Evolutionary conservation across 2,888 invertebrate species (phyloP).

Genomic region (Rhodophaea formosa): DNA sequence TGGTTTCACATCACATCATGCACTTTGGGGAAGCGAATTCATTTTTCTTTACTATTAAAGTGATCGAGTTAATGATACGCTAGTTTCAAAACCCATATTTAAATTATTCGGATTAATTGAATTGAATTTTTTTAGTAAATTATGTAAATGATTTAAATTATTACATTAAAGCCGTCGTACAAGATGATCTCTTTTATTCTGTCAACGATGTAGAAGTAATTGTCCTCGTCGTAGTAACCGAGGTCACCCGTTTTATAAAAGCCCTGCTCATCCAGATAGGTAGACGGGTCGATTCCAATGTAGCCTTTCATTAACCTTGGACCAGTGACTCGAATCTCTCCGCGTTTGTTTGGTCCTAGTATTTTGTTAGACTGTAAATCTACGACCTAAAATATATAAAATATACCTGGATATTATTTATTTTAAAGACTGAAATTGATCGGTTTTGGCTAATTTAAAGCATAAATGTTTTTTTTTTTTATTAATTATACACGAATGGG

Average conservation of each 20-base stretch:
- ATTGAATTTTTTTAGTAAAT: neutral
- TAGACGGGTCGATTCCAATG: conserved; percentile 49
- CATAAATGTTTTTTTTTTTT: too few species aligned
- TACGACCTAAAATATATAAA: conserved; percentile 47
- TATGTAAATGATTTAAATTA: neutral
- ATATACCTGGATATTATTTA: too few species aligned
- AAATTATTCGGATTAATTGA: too few species aligned
- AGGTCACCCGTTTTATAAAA: conserved; percentile 60
- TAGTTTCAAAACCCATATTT: too few species aligned
- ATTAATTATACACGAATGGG: too few species aligned
- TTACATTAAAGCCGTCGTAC: conserved; percentile 53
- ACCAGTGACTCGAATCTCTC: conserved; percentile 62
- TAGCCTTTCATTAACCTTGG: conserved; percentile 64
- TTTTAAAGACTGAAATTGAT: too few species aligned
- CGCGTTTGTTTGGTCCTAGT: conserved; percentile 65
- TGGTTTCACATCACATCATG: too few species aligned
- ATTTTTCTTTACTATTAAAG: too few species aligned
- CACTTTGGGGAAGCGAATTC: too few species aligned
- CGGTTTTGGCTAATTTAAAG: too few species aligned
- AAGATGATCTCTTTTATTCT: conserved; percentile 55
- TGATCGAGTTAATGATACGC: too few species aligned
- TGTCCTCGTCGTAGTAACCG: conserved; percentile 59
- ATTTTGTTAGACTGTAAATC: conserved; percentile 67
- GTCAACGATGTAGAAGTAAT: conserved; percentile 55
- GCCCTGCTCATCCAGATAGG: conserved; percentile 52